Evolutionary conservation across 1,140 invertebrate genomes (phyloP).

Genomic region (Drosophila nigromelanica): DNA sequence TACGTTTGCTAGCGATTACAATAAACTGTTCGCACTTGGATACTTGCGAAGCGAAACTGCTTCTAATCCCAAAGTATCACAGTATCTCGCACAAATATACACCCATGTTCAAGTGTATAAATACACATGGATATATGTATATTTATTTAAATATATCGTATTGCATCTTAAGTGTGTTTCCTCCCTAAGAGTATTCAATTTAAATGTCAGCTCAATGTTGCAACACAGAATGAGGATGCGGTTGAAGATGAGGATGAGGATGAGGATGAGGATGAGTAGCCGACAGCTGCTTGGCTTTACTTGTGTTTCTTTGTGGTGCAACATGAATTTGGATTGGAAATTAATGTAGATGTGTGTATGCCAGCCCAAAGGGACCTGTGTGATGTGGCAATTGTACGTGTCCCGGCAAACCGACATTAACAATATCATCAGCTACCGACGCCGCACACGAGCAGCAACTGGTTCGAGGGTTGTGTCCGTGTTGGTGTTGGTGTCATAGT

Average conservation of each 20-base stretch:
- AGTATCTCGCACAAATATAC: slow-evolving; percentile 29
- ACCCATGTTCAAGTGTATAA: slow-evolving; percentile 27
- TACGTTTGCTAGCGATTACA: slow-evolving; percentile 54
- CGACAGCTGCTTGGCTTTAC: slow-evolving; percentile 33
- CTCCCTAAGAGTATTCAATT: slow-evolving; percentile 54
- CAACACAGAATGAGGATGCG: slow-evolving; percentile 5
- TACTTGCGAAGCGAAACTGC: slow-evolving; percentile 21
- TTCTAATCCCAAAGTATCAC: slow-evolving; percentile 34
- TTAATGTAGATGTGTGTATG: slow-evolving; percentile 55
- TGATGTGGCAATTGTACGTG: slow-evolving; percentile 34
- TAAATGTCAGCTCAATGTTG: slow-evolving; percentile 59
- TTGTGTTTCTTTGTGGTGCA: slow-evolving; percentile 27
- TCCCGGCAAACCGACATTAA: slow-evolving; percentile 27
- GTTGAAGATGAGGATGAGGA: slow-evolving; percentile 1
- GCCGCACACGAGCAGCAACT: too few species aligned
- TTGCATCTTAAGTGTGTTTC: not conserved
- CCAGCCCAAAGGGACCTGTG: slow-evolving; percentile 26
- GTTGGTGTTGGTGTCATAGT: not conserved
- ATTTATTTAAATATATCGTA: not conserved
- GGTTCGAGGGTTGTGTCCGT: not conserved
- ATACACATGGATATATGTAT: not conserved
- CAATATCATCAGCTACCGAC: slow-evolving; percentile 23
- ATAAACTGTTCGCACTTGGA: slow-evolving; percentile 60
- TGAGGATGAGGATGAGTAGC: slow-evolving; percentile 3
- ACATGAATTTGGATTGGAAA: slow-evolving; percentile 66